Conservation (phyloP, 1,140 invertebrate genomes). For the Pseudomyrmex concolor region DNA sequence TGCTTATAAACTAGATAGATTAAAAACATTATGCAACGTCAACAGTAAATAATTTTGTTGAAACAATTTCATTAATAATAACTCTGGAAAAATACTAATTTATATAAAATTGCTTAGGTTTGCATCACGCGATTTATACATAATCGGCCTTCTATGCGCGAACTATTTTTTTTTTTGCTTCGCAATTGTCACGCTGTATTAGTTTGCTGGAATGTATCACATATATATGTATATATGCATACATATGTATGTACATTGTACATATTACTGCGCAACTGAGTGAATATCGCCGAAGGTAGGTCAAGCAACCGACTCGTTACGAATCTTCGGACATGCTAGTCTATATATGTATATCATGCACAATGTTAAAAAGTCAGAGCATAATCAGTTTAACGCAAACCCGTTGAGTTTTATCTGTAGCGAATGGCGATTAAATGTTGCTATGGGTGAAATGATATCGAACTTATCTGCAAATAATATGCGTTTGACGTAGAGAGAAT, state of each 20-base stretch:
- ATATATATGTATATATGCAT: background rate
- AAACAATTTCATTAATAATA: background rate
- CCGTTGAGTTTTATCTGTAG: background rate
- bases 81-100: background rate
- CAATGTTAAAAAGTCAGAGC: background rate
- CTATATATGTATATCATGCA: background rate
- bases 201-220: background rate
- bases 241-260: background rate
- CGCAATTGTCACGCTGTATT: background rate
- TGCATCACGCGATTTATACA: background rate
- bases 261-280: background rate
- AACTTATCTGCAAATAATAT: background rate
- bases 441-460: background rate
- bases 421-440: background rate
- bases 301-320: background rate
- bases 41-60: background rate
- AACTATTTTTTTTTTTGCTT: background rate
- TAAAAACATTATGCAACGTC: no score
- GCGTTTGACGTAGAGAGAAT: background rate
- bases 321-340: background rate
- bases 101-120: background rate
- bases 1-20: no score
- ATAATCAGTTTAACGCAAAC: background rate
- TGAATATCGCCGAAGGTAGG: slow-evolving; percentile 22
- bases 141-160: background rate